Evolutionary conservation across 2,888 invertebrate genomes (phyloP).

Genomic region (Chironomus tentans): DNA sequence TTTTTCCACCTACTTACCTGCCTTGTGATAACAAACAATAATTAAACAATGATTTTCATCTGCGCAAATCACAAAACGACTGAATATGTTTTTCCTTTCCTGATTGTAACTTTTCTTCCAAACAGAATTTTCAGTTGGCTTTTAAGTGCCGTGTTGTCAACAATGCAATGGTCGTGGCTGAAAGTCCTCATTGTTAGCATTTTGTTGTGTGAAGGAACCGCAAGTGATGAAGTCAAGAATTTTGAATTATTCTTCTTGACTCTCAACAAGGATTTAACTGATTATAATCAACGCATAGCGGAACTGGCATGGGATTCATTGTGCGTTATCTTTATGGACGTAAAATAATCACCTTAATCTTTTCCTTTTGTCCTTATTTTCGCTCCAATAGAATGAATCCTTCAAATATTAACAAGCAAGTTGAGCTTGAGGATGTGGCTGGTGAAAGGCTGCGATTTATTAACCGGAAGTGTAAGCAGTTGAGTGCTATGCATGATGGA

Average conservation of each 20-base stretch:
- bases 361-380: background rate
- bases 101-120: background rate
- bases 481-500: background rate
- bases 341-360: background rate
- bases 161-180: background rate
- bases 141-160: background rate
- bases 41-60: background rate
- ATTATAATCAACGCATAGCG: background rate
- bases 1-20: background rate
- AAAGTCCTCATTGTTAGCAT: background rate
- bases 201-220: background rate
- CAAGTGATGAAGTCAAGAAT: background rate
- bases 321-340: background rate
- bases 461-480: background rate
- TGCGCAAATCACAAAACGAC: constrained; percentile 8
- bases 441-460: background rate
- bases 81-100: background rate
- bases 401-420: background rate
- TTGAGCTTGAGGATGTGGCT: background rate
- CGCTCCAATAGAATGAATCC: background rate
- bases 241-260: background rate
- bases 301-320: constrained; percentile 11
- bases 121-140: background rate
- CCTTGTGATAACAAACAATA: background rate
- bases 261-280: background rate